Evolutionary conservation across 2,113 vertebrate genomes (phyloP).

Genomic region (Nerophis lumbriciformis): DNA sequence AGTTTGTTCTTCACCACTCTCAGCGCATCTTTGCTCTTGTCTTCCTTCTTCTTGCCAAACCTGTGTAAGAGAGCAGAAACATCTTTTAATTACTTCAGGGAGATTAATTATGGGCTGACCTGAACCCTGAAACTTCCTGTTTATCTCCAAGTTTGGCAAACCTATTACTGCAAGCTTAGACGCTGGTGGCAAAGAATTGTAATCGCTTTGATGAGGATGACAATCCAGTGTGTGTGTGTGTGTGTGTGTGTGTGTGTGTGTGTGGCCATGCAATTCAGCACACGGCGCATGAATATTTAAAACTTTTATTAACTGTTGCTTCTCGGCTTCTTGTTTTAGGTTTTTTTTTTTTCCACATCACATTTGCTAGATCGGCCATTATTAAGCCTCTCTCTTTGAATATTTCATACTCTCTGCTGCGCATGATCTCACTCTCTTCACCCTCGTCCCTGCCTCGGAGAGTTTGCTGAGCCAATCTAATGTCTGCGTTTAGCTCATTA

Average conservation of each 20-base stretch:
- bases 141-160: constrained; percentile 1
- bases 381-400: constrained; percentile 33
- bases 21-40: constrained; percentile 75
- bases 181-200: neutral
- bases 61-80: constrained; percentile 54
- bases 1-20: constrained; percentile 75
- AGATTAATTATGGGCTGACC: neutral
- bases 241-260: neutral
- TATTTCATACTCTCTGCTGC: constrained; percentile 40
- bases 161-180: neutral
- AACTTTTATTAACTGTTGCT: neutral
- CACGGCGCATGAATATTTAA: constrained; percentile 46
- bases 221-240: neutral
- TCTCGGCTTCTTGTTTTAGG: neutral
- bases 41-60: constrained; percentile 89
- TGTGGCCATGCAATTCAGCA: constrained; percentile 5
- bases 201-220: constrained; percentile 32
- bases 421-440: constrained; percentile 7
- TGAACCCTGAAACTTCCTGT: neutral
- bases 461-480: constrained; percentile 57
- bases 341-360: constrained; percentile 1
- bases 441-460: constrained; percentile 11
- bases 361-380: constrained; percentile 2
- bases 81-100: neutral
- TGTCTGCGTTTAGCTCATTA: constrained; percentile 72